Evolutionary conservation across 2,113 vertebrate species (phyloP), one percentile per base, ranked within the genome.

Genomic region (Strigops habroptila): DNA sequence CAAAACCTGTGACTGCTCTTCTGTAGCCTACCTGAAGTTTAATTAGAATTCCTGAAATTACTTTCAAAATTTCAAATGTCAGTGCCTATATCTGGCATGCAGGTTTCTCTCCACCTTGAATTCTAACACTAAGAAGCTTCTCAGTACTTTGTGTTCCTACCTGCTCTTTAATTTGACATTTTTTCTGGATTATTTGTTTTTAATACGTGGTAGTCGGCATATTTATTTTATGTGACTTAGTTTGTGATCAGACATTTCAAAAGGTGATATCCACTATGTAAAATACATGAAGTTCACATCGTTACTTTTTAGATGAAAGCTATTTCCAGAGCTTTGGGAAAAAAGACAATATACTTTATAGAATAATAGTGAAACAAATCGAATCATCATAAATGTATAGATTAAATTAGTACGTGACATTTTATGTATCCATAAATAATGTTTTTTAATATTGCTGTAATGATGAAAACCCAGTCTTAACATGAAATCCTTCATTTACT

Each of bases 61-160:
- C 15, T 67, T 78, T 43, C 46, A 75, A 81, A 49, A 25, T 39
- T 67, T 9, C 37, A 43, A 33, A n/a, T 73, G 15, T 67, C 27
- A 71, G 5, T 65, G 27, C 23, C 23, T 67, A 6, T 18, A 77
- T 22, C n/a, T 67, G 19, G 17, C 7, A 13, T 77, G 60, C 31
- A 53, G 14, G n/a, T 60, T 90, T 86, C n/a, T 53, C 30, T 52
- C 10, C 55, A 28, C 22, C 22, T 71, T 1, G 1, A 53, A 55
- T 53, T 86, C 44, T 48, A 60, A 65, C 14, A 17, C 7, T 49
- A 18, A 44, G 12, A 33, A 60, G 10, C 10, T 64, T 87, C 53
- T 48, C 10, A 85, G 8, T 79, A 37, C 18, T 63, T 44, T 0
- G 0, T 65, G 10, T 82, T 53, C 18, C 35, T 78, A 39, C 7